phyloP scores from a whole-genome alignment of 1,140 invertebrate genomes.

The Eciton burchellii region DNA sequence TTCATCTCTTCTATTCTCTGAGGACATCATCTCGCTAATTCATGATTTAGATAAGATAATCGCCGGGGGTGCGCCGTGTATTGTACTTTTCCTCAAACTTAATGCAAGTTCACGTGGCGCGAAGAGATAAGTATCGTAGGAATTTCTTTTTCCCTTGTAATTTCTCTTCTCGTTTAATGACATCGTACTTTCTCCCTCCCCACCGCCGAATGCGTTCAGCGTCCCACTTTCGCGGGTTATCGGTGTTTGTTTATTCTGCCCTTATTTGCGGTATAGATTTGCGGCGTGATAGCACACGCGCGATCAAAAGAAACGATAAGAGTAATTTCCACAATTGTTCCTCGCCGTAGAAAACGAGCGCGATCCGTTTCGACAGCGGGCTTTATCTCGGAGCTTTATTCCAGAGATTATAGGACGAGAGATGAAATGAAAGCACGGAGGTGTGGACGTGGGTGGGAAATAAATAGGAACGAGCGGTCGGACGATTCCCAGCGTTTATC shows the following conservation, averaged over 20 bases:
- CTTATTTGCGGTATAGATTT: not conserved
- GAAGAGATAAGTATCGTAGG: not conserved
- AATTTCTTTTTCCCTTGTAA: constrained; percentile 4
- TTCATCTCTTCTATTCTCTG: not conserved
- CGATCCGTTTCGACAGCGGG: not conserved
- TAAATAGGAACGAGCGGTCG: constrained; percentile 19
- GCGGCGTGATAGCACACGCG: not conserved
- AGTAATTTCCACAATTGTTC: constrained; percentile 25
- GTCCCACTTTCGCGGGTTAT: constrained; percentile 13
- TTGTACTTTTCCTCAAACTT: not conserved
- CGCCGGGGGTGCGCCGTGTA: not conserved
- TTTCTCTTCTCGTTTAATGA: not conserved
- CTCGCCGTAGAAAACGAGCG: constrained; percentile 16
- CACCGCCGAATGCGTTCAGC: not conserved
- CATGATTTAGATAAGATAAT: not conserved
- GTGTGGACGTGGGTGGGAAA: constrained; percentile 19
- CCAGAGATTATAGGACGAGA: constrained; percentile 24
- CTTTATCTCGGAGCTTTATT: constrained; percentile 41
- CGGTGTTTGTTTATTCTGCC: not conserved
- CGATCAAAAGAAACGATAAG: constrained; percentile 18
- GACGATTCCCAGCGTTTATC: constrained; percentile 12
- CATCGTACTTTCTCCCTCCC: not conserved
- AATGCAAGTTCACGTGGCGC: not conserved
- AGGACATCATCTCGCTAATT: not conserved
- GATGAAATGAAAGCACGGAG: not conserved